Percentiles rank a stretch among this genome's conserved stretches.
Evolutionary conservation across 2,888 invertebrate genomes (phyloP).

Genomic region (Macrophya alboannulata): DNA sequence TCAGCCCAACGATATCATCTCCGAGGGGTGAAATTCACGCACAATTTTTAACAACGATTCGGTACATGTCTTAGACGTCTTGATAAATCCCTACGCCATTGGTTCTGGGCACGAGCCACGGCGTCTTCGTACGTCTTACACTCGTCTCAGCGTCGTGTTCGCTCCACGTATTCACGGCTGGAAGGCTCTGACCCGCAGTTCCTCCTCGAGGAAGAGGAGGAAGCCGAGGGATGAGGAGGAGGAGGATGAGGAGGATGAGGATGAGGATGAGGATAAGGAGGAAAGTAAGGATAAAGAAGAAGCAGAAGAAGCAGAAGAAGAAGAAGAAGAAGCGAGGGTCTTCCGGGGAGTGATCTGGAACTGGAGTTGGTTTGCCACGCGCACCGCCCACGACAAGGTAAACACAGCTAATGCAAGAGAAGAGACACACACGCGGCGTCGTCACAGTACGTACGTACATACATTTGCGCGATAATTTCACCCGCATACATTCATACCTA

Average conservation of each 20-base stretch:
- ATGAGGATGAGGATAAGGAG: neutral
- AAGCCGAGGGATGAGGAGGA: slow-evolving; percentile 10
- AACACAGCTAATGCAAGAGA: slow-evolving; percentile 6
- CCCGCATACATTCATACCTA: neutral
- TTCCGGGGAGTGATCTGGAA: slow-evolving; percentile 44
- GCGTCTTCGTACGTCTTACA: slow-evolving; percentile 52
- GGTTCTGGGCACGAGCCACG: slow-evolving; percentile 78
- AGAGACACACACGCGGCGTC: slow-evolving; percentile 35
- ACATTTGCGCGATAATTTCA: slow-evolving; percentile 50
- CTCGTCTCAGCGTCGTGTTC: slow-evolving; percentile 52
- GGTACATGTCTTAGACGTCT: neutral
- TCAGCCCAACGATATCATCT: neutral
- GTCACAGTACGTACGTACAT: slow-evolving; percentile 30
- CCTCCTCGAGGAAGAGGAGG: slow-evolving; percentile 68
- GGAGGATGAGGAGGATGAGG: slow-evolving; percentile 1
- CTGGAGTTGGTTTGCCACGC: slow-evolving; percentile 39
- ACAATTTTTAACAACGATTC: neutral
- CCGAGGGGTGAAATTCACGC: neutral
- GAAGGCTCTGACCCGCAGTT: slow-evolving; percentile 79
- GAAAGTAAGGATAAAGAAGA: slow-evolving; percentile 3
- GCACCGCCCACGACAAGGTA: slow-evolving; percentile 34
- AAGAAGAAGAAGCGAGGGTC: slow-evolving; percentile 9
- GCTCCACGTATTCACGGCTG: slow-evolving; percentile 66
- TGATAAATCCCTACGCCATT: slow-evolving; percentile 68
- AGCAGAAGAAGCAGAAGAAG: neutral